Evolutionary conservation across 2,113 vertebrate species (phyloP).

Genomic region (Athene noctua): DNA sequence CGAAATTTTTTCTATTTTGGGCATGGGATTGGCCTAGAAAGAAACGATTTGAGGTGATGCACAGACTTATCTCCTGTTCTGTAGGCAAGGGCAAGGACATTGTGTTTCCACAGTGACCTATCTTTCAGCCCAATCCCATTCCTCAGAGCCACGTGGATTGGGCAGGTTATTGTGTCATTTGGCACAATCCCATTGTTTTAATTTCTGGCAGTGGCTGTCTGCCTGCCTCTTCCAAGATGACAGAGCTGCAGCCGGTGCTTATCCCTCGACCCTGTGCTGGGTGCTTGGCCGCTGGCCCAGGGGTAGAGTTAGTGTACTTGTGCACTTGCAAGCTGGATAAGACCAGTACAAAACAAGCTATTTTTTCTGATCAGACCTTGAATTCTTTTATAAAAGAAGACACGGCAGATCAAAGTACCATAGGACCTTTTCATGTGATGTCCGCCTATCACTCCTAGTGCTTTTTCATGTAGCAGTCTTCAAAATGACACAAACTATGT

Average conservation of each 20-base stretch:
- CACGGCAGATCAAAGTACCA: background rate
- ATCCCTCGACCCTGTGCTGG: background rate
- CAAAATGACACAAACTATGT: background rate
- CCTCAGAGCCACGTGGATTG: background rate
- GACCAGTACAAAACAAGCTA: background rate
- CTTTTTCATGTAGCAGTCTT: background rate
- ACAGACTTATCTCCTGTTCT: background rate
- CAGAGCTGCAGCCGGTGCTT: background rate
- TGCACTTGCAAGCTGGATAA: background rate
- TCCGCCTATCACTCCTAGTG: background rate
- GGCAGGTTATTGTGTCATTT: background rate
- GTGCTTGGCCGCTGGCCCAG: background rate
- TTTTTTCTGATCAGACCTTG: background rate
- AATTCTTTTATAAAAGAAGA: background rate
- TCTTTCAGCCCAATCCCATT: background rate
- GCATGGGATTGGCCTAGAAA: background rate
- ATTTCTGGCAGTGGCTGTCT: background rate
- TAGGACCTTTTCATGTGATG: background rate
- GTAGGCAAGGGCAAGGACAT: background rate
- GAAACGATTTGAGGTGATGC: background rate
- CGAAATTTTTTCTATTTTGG: background rate
- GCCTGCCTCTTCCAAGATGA: background rate
- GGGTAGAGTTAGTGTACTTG: accelerated
- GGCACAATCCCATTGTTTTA: background rate
- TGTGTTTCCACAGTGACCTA: background rate